These are phyloP conservation scores for Nilaparvata lugens DNA, from an alignment of 1,140 invertebrate species.

Conservation along the genomic window DNA sequence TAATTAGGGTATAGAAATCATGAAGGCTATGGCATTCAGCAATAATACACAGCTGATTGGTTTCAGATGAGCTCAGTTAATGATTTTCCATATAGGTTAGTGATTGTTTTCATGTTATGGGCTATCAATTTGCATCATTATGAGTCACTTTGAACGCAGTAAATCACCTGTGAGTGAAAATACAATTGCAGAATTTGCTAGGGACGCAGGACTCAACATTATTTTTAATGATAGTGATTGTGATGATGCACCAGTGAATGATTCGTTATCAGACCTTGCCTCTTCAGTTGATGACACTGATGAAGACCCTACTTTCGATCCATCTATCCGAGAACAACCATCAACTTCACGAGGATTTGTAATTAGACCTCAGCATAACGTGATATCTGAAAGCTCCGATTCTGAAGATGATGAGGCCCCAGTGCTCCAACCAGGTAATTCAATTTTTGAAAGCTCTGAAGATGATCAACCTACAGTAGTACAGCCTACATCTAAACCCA, in stretches of 20 bases:
- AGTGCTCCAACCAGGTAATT: neutral
- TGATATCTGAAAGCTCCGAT: neutral
- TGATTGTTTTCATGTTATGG: too few species aligned
- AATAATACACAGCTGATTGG: too few species aligned
- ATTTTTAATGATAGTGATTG: neutral
- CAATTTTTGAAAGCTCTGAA: neutral
- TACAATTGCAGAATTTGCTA: constrained; percentile 2
- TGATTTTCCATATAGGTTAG: too few species aligned
- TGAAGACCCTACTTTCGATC: constrained; percentile 2
- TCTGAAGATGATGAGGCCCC: neutral
- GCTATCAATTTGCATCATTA: too few species aligned
- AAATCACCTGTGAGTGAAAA: constrained; percentile 7
- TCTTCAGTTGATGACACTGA: constrained; percentile 3
- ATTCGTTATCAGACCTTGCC: neutral
- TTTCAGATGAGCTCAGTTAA: too few species aligned
- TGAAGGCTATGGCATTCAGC: too few species aligned
- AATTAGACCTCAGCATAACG: neutral
- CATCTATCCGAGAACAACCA: neutral
- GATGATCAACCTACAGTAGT: neutral
- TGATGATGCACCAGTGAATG: neutral
- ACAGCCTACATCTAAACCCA: constrained; percentile 1
- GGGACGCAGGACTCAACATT: neutral
- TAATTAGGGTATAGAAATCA: too few species aligned
- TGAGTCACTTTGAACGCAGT: neutral
- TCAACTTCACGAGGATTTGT: neutral